These are phyloP conservation scores for Brotula barbata DNA, from an alignment of 2,797 vertebrate species.

Conservation along the genomic window DNA sequence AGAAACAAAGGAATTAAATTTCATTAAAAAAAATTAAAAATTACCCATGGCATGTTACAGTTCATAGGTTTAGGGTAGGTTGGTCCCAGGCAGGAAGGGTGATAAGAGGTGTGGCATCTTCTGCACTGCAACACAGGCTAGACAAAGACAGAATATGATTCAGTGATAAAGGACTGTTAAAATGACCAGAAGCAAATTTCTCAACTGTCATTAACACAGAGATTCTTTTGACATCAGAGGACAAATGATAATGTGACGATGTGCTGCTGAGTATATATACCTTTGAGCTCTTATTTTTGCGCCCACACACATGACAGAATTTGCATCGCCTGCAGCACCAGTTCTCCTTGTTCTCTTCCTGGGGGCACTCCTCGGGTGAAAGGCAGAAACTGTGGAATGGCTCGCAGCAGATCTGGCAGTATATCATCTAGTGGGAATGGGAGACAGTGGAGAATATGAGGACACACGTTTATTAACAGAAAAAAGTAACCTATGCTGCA, in stretches of 20 bases:
- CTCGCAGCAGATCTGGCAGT: slow-evolving; percentile 93
- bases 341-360: slow-evolving; percentile 84
- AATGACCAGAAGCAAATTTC: too few species aligned
- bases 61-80: slow-evolving; percentile 88
- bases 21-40: slow-evolving; percentile 26
- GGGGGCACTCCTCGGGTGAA: slow-evolving; percentile 83
- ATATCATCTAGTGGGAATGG: slow-evolving; percentile 80
- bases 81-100: slow-evolving; percentile 89
- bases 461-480: slow-evolving; percentile 7
- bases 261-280: slow-evolving; percentile 53
- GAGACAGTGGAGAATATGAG: background rate
- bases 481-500: too few species aligned
- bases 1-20: too few species aligned
- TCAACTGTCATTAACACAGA: too few species aligned
- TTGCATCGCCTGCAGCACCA: slow-evolving; percentile 94
- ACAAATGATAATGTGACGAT: too few species aligned
- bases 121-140: slow-evolving; percentile 90
- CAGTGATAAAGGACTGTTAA: background rate
- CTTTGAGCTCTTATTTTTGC: slow-evolving; percentile 86
- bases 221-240: too few species aligned
- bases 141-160: background rate
- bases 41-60: slow-evolving; percentile 86
- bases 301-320: slow-evolving; percentile 90
- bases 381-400: slow-evolving; percentile 92
- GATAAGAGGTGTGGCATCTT: slow-evolving; percentile 88